phyloP scores from a whole-genome alignment of 2,888 invertebrate species.

The Heterodera filipjevi region DNA sequence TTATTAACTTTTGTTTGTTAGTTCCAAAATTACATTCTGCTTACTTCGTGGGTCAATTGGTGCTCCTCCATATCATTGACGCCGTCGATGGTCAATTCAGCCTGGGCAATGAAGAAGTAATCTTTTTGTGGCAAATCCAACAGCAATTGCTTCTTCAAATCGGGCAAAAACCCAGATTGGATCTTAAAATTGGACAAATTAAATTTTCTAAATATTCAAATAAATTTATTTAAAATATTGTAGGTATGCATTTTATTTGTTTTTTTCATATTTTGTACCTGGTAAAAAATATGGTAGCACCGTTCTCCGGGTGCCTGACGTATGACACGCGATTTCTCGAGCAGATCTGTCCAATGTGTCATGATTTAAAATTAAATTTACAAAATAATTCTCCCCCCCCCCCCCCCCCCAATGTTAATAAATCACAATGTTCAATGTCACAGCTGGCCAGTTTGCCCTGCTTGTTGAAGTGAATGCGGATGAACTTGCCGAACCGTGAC shows the following conservation, averaged over 20 bases:
- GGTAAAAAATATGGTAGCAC: slow-evolving; percentile 48
- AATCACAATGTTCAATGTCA: slow-evolving; percentile 99
- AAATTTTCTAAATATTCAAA: no score
- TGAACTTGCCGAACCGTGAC: slow-evolving; percentile 97
- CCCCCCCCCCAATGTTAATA: not conserved
- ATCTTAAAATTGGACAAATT: slow-evolving; percentile 31
- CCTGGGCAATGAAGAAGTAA: slow-evolving; percentile 92
- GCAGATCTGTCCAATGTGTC: slow-evolving; percentile 77
- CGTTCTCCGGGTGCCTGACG: slow-evolving; percentile 90
- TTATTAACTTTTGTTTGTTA: no score
- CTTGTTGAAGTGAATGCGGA: slow-evolving; percentile 99
- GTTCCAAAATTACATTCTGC: not conserved
- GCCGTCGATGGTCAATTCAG: slow-evolving; percentile 86
- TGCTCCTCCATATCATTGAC: slow-evolving; percentile 94
- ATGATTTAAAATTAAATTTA: not conserved
- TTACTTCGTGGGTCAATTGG: slow-evolving; percentile 60
- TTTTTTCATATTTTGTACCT: no score
- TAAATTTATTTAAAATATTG: not conserved
- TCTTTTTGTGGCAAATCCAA: slow-evolving; percentile 82
- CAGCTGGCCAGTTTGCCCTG: slow-evolving; percentile 99
- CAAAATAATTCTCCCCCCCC: not conserved
- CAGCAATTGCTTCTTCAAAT: slow-evolving; percentile 70
- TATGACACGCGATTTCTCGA: slow-evolving; percentile 99
- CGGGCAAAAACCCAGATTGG: slow-evolving; percentile 46
- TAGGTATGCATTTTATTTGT: no score